These are phyloP conservation scores for Tylochromis polylepis DNA, from an alignment of 2,113 vertebrate species.

Conservation along the genomic window DNA sequence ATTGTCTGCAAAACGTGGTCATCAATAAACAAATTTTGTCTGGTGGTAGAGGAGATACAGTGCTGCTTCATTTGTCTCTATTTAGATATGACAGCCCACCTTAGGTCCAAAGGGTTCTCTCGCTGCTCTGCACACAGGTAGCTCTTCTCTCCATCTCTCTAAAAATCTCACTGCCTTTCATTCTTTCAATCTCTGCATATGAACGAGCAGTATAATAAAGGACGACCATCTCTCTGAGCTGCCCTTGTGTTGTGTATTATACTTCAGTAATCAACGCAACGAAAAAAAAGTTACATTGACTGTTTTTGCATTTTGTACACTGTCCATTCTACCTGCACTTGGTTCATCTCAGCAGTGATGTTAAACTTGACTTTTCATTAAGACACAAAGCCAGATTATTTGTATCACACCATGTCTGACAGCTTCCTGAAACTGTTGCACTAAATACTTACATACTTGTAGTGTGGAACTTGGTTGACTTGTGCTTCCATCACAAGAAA, in stretches of 20 bases:
- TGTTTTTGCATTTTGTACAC: too few relatives aligned
- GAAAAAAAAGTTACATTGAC: too few relatives aligned
- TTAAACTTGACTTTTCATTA: too few relatives aligned
- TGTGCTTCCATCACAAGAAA: not conserved
- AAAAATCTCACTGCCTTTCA: not conserved
- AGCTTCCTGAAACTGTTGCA: not conserved
- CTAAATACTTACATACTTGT: not conserved
- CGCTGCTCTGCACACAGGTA: not conserved
- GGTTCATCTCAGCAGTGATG: too few relatives aligned
- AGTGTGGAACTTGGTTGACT: not conserved
- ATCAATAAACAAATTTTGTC: slow-evolving; percentile 42
- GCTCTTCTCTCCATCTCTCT: not conserved
- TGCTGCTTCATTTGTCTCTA: slow-evolving; percentile 38
- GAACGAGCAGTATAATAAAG: not conserved
- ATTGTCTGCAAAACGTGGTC: slow-evolving; percentile 27
- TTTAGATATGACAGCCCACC: slow-evolving; percentile 55
- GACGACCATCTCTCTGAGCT: not conserved
- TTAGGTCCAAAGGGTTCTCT: slow-evolving; percentile 12
- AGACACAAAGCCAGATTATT: too few relatives aligned
- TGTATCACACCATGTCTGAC: not conserved
- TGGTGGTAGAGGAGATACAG: not conserved
- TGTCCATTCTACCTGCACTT: too few relatives aligned
- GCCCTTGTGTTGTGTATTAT: not conserved
- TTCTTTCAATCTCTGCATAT: not conserved
- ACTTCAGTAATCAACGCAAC: not conserved